Evolutionary conservation across 2,797 vertebrate species (phyloP).

Genomic region (Octomys mimax): DNA sequence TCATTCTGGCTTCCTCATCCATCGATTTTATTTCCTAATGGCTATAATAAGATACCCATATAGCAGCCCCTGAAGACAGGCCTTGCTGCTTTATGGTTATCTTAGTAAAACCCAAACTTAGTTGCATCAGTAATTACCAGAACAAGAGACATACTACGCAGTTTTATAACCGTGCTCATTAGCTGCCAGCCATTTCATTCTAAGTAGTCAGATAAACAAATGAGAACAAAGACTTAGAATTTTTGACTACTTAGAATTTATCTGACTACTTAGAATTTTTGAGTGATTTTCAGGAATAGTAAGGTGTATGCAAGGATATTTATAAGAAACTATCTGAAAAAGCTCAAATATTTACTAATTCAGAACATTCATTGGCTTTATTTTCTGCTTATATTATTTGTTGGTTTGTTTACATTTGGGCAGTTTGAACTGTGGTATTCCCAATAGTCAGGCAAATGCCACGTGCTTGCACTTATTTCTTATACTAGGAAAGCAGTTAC

Average conservation of each 20-base stretch:
- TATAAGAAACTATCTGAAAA: neutral
- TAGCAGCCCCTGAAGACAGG: neutral
- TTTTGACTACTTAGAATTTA: too few relatives aligned
- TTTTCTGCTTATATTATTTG: slow-evolving; percentile 16
- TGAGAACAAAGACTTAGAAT: too few relatives aligned
- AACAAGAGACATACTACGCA: neutral
- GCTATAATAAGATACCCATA: neutral
- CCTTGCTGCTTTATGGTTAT: slow-evolving; percentile 23
- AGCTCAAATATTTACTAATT: neutral
- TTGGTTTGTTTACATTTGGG: slow-evolving; percentile 38
- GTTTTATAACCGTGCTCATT: slow-evolving; percentile 22
- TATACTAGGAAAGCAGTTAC: neutral
- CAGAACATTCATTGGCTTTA: neutral
- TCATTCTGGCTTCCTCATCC: neutral
- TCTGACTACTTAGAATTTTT: slow-evolving; percentile 9
- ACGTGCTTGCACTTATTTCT: neutral
- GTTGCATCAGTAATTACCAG: slow-evolving; percentile 36
- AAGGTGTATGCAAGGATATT: neutral
- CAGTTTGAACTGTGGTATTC: neutral
- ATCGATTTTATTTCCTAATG: neutral
- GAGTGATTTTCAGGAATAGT: neutral
- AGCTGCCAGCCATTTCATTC: neutral
- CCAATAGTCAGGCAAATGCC: slow-evolving; percentile 16
- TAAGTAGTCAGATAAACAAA: too few relatives aligned
- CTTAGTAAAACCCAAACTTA: slow-evolving; percentile 40